phyloP scores from a whole-genome alignment of 2,888 invertebrate genomes.

The Trissonchulus sp. region DNA sequence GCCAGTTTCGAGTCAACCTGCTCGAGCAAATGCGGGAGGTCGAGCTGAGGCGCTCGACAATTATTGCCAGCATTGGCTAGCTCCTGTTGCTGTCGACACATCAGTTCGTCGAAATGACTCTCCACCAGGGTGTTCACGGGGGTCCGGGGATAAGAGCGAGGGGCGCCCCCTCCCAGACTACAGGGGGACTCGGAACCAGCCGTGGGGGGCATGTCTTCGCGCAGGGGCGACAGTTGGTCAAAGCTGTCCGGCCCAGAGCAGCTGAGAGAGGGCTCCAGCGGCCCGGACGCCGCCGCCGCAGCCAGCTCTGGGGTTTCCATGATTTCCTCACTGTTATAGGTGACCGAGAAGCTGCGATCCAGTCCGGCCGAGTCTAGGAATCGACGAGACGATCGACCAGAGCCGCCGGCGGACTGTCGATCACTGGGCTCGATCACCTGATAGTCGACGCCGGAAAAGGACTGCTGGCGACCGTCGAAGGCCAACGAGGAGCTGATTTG shows the following conservation, averaged over 20 bases:
- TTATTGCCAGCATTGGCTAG: background rate
- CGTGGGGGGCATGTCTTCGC: background rate
- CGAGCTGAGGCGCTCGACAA: too few species aligned
- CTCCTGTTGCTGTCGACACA: background rate
- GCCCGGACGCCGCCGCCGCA: background rate
- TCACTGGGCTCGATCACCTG: background rate
- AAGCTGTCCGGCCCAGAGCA: background rate
- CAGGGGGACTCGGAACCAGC: background rate
- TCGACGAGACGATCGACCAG: constrained; percentile 51
- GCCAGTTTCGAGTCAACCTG: background rate
- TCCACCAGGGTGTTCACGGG: background rate
- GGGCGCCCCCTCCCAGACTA: background rate
- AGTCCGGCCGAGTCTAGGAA: constrained; percentile 20
- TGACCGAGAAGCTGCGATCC: constrained; percentile 25
- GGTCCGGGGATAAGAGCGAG: background rate
- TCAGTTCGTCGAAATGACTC: background rate
- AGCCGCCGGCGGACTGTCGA: background rate
- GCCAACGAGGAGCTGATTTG: background rate
- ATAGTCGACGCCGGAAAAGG: background rate
- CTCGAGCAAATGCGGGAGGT: background rate
- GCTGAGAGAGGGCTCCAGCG: background rate
- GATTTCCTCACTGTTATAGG: constrained; percentile 19
- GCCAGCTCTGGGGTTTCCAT: background rate
- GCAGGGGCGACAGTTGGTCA: background rate
- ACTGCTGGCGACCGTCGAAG: background rate